Evolutionary conservation across 2,888 invertebrate genomes (phyloP).

Genomic region (Sympetrum striolatum): DNA sequence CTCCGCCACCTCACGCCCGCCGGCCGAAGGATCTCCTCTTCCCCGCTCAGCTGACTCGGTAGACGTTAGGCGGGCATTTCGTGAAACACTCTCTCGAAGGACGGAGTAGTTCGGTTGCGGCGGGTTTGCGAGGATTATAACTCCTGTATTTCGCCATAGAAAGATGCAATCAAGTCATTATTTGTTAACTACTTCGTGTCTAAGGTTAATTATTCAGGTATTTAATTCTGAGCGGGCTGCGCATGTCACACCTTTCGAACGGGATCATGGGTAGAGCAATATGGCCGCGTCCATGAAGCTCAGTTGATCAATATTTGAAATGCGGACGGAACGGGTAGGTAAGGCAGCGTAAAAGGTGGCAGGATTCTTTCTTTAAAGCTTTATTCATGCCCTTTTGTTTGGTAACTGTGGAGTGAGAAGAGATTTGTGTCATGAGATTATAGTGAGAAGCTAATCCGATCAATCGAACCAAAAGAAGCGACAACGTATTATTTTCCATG

Average conservation of each 20-base stretch:
- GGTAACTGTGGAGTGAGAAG: background rate
- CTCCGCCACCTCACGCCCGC: constrained; percentile 34
- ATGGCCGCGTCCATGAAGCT: constrained; percentile 14
- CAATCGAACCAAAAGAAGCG: constrained; percentile 1
- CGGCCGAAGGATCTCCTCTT: constrained; percentile 5
- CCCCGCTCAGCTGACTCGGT: constrained; percentile 19
- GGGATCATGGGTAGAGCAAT: constrained; percentile 38
- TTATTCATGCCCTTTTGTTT: background rate
- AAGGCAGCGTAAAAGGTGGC: constrained; percentile 9
- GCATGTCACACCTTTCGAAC: constrained; percentile 30
- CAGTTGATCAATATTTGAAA: constrained; percentile 35
- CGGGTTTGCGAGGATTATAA: background rate
- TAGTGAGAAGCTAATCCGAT: background rate
- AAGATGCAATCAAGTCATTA: background rate
- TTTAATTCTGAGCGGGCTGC: constrained; percentile 9
- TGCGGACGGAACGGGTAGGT: background rate
- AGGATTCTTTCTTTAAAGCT: background rate
- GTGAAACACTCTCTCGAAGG: background rate
- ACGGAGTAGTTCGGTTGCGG: background rate
- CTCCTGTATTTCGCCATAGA: background rate
- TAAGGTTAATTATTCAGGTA: constrained; percentile 10
- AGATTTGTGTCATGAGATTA: background rate
- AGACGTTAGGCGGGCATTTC: background rate
- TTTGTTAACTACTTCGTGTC: background rate
- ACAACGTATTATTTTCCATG: background rate